These are phyloP conservation scores for Slavum lentiscoides DNA, from an alignment of 2,888 invertebrate genomes.

Conservation along the genomic window DNA sequence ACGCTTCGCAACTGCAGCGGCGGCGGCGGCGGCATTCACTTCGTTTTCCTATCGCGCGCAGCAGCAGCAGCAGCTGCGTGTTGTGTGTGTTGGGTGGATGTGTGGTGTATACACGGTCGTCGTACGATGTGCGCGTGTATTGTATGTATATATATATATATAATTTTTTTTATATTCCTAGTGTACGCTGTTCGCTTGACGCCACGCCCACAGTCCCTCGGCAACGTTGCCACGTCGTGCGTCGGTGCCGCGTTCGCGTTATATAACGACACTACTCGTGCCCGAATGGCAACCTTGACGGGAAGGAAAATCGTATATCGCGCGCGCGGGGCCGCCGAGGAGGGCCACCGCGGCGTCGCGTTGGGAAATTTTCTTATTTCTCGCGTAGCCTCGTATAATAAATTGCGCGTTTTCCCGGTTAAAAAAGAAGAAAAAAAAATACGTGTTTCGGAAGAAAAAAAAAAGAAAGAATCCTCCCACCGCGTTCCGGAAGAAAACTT, in stretches of 20 bases:
- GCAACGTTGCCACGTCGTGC: conserved; percentile 43
- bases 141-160: conserved; percentile 29
- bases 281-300: conserved; percentile 39
- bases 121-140: conserved; percentile 15
- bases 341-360: conserved; percentile 21
- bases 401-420: too few relatives aligned
- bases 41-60: conserved; percentile 49
- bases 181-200: conserved; percentile 28
- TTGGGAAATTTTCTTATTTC: conserved; percentile 27
- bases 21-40: conserved; percentile 44
- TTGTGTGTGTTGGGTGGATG: too few relatives aligned
- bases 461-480: not conserved
- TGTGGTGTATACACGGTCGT: conserved; percentile 26
- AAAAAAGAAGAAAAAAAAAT: too few relatives aligned
- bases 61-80: conserved; percentile 41
- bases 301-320: conserved; percentile 37
- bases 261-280: conserved; percentile 42
- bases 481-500: conserved; percentile 5
- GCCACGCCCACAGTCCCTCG: conserved; percentile 43
- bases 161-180: conserved; percentile 27
- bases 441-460: conserved; percentile 13
- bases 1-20: conserved; percentile 34
- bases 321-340: not conserved
- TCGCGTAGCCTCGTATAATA: too few relatives aligned
- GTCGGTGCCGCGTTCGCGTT: conserved; percentile 35